Base-by-base conservation (phyloP, 1,140 invertebrate genomes). In the Planococcus citri region DNA sequence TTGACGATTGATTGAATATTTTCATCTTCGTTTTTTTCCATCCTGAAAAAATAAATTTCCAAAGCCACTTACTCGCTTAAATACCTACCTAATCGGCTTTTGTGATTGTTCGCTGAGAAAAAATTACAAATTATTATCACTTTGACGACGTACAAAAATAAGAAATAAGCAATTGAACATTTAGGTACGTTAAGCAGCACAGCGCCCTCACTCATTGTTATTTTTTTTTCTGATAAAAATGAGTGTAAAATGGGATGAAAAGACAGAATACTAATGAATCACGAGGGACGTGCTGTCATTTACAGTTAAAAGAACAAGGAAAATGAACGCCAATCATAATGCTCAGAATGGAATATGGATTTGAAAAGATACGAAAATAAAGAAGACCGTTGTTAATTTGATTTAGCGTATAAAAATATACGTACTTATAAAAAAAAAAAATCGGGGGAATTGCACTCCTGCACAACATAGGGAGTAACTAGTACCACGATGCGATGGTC, bases 351-450 rank as follows among this genome's bases (percentile, higher is more conserved):
- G 60, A 21, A 64, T 27, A 64, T 27, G 60, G 60, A 64, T 64
- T 64, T 25, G 60, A 64, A 64, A 64, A 27, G 25, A 64, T 25
- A 64, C 21, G 25, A 22, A 25, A 27, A 64, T 64, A 64, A 64
- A 64, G 60, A 64, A 25, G 60, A 64, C 60, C 22, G 60, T 64
- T 64, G 60, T 64, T 64, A 64, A 64, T 64, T 64, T 64, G 22
- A 64, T 64, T 64, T 64, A 12, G 22, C 20, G 60, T 24, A 27
- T 17, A 25, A 64, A 20, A 64, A 27, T 64, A 25, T 64, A n/a
- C n/a, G n/a, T n/a, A n/a, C n/a, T n/a, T n/a, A n/a, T n/a, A n/a
- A n/a, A n/a, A n/a, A n/a, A 27, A 27, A 25, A 27, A 64, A 27
- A 21, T 51, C 17, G 41, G 41, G 41, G 41, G 41, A 51, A 51